These are phyloP conservation scores for Holcopasites calliopsidis DNA, from an alignment of 1,140 invertebrate genomes.

Conservation along the genomic window DNA sequence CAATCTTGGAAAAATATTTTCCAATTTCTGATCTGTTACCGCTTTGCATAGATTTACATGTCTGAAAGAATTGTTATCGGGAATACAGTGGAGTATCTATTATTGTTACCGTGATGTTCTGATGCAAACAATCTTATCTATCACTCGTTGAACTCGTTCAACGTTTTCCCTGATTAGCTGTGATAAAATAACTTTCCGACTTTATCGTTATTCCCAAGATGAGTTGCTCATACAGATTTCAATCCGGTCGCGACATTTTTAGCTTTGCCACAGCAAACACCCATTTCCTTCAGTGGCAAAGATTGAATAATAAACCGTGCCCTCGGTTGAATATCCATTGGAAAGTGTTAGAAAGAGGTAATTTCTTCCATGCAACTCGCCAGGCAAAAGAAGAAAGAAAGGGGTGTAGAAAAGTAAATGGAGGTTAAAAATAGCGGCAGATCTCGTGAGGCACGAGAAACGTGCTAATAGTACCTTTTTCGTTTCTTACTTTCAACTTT, in stretches of 20 bases:
- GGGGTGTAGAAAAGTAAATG: not conserved
- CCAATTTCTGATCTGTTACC: conserved; percentile 13
- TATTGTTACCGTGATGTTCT: conserved; percentile 18
- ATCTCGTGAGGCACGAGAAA: conserved; percentile 14
- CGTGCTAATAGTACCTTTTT: conserved; percentile 43
- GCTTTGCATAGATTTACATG: conserved; percentile 63
- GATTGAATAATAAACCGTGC: too few species aligned
- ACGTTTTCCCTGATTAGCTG: not conserved
- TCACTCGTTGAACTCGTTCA: conserved; percentile 13
- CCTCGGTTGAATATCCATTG: not conserved
- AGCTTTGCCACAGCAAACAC: too few species aligned
- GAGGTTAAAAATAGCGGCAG: conserved; percentile 25
- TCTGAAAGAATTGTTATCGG: conserved; percentile 56
- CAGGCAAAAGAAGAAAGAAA: not conserved
- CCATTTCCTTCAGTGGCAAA: not conserved
- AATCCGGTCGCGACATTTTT: not conserved
- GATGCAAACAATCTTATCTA: conserved; percentile 30
- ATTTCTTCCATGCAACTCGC: not conserved
- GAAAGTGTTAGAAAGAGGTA: too few species aligned
- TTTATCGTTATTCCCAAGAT: too few species aligned
- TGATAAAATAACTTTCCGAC: too few species aligned
- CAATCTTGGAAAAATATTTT: conserved; percentile 27
- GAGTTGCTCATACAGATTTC: not conserved
- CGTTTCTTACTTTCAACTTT: conserved; percentile 46
- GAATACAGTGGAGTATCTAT: conserved; percentile 27